These are phyloP conservation scores for Agapornis canus DNA, from an alignment of 2,797 vertebrate species.

Conservation along the genomic window DNA sequence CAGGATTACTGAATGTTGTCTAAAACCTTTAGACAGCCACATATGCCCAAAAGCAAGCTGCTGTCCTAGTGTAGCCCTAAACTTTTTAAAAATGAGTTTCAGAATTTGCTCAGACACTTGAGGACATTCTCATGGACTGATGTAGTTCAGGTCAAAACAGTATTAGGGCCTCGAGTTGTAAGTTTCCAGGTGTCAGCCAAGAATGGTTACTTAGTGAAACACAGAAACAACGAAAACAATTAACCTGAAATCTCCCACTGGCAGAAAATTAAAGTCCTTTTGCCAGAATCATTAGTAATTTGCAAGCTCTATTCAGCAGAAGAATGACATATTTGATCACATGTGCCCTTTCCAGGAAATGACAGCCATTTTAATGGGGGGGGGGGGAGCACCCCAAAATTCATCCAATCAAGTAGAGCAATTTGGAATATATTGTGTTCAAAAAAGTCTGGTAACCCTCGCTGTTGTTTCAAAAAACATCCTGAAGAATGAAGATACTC, in stretches of 20 bases:
- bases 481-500: background rate
- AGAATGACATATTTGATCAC: conserved; percentile 67
- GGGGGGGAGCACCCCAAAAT: background rate
- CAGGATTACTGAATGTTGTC: background rate
- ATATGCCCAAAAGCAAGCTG: background rate
- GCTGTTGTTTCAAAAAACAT: background rate
- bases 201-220: conserved; percentile 52
- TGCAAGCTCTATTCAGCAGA: conserved; percentile 66
- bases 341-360: conserved; percentile 75
- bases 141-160: background rate
- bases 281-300: conserved; percentile 77
- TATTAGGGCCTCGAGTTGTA: conserved; percentile 9
- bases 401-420: conserved; percentile 17
- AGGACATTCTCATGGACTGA: background rate
- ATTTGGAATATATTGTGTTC: background rate
- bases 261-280: conserved; percentile 67
- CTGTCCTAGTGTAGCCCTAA: background rate
- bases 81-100: background rate
- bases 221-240: conserved; percentile 61
- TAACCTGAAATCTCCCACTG: conserved; percentile 77
- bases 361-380: conserved; percentile 45
- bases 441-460: background rate
- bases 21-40: background rate
- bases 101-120: background rate
- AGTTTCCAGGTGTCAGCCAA: conserved; percentile 61